phyloP scores from a whole-genome alignment of 2,113 vertebrate genomes.

The Channa maculata region DNA sequence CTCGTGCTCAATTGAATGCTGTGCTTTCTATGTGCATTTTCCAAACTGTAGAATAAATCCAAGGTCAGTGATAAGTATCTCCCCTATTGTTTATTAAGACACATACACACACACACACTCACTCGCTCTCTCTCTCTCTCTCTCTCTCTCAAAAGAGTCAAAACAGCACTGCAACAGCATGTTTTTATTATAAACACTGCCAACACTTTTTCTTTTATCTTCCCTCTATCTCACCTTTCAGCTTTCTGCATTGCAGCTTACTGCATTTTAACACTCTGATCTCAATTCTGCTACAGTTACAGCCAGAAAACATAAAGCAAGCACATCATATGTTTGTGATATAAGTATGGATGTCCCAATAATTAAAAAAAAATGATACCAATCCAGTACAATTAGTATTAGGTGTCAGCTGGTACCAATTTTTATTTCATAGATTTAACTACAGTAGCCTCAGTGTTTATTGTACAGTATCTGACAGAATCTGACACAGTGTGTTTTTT shows the following conservation, averaged over 20 bases:
- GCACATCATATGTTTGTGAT: constrained; percentile 20
- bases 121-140: not conserved
- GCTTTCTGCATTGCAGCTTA: not conserved
- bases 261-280: constrained; percentile 35
- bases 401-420: too few species aligned
- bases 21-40: constrained; percentile 1
- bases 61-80: constrained; percentile 54
- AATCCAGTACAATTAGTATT: too few species aligned
- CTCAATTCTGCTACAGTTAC: constrained; percentile 31
- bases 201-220: constrained; percentile 25
- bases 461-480: too few species aligned
- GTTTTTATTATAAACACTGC: constrained; percentile 3
- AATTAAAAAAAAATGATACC: too few species aligned
- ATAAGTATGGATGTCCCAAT: not conserved
- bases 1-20: not conserved
- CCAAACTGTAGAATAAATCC: constrained; percentile 30
- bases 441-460: too few species aligned
- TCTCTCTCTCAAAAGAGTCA: not conserved
- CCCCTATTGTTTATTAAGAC: constrained; percentile 31
- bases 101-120: not conserved
- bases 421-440: too few species aligned
- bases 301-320: constrained; percentile 18
- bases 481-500: too few species aligned
- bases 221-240: constrained; percentile 17
- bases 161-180: constrained; percentile 9